These are phyloP conservation scores for Oscheius sp. DNA, from an alignment of 2,888 invertebrate species.

Conservation along the genomic window DNA sequence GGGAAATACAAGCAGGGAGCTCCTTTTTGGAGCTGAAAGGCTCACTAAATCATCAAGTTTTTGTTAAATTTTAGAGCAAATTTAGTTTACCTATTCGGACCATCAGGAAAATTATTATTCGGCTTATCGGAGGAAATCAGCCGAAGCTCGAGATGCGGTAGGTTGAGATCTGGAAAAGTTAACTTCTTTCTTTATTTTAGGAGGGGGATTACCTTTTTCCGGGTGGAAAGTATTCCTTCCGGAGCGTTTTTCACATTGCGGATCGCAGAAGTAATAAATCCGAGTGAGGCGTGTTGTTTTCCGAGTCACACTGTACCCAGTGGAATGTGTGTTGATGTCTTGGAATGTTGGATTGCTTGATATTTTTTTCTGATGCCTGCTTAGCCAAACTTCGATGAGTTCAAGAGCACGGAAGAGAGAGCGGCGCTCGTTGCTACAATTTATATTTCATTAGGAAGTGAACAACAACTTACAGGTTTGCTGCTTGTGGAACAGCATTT, in stretches of 20 bases:
- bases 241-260: slow-evolving; percentile 24
- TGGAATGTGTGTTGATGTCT: background rate
- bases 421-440: slow-evolving; percentile 17
- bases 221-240: slow-evolving; percentile 16
- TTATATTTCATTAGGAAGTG: background rate
- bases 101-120: slow-evolving; percentile 29
- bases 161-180: slow-evolving; percentile 2
- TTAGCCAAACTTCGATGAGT: slow-evolving; percentile 1
- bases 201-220: background rate
- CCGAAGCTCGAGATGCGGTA: slow-evolving; percentile 44
- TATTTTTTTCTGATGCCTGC: background rate
- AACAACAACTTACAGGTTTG: slow-evolving; percentile 29
- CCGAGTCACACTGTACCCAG: background rate
- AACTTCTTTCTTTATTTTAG: background rate
- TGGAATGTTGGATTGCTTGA: background rate
- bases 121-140: slow-evolving; percentile 34
- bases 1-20: slow-evolving; percentile 9
- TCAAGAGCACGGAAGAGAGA: too few species aligned
- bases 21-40: background rate
- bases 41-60: slow-evolving; percentile 2
- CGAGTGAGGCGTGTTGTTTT: slow-evolving; percentile 29
- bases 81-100: background rate
- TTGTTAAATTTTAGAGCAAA: too few species aligned
- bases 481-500: slow-evolving; percentile 28
- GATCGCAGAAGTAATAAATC: slow-evolving; percentile 41